Base-by-base conservation (phyloP, 2,888 invertebrate species). In the Liopterus haemorrhoidalis region DNA sequence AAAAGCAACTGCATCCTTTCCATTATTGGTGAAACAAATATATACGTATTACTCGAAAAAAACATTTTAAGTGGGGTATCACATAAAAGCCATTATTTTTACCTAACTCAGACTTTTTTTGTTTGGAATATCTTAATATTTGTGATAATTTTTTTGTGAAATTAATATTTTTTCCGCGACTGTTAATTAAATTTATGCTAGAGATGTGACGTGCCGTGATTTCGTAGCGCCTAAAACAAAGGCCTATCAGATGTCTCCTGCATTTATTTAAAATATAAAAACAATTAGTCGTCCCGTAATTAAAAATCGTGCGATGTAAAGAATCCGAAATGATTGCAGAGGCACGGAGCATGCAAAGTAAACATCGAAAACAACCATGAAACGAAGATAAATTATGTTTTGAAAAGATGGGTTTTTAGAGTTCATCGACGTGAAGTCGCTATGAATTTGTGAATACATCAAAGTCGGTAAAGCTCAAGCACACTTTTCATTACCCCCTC, bases 381-480 rank as follows among this genome's bases (percentile, higher is more conserved):
- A 66, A 67, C 65, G 65, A 67, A 66, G 67, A 67, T 67, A 67
- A 66, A 67, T 67, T 63, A 64, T 65, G 62, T 64, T 65, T 64
- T 63, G 65, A 63, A 65, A 66, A 65, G 66, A 67, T 66, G 65
- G 65, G 66, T 67, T 67, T 66, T 65, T 63, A 57, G 65, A 65
- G 67, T 65, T 66, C 66, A 67, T 67, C 64, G 65, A 67, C 65
- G 65, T 63, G 64, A 63, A 66, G 66, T 64, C 62, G 63, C 60
- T 63, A 65, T 66, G 66, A 67, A 67, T 67, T 67, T 65, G 65
- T 63, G 64, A 66, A 67, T 66, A 67, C 65, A 67, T 67, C 67
- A 67, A 67, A 67, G 67, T 67, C 67, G 60, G 58, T 63, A 64
- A 61, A 61, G 63, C 63, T 59, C 63, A 55, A 62, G 62, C 63